Percentiles rank a stretch among this genome's conserved stretches.
Evolutionary conservation across 2,888 invertebrate species (phyloP).

Genomic region (Pristionchus japonicus): DNA sequence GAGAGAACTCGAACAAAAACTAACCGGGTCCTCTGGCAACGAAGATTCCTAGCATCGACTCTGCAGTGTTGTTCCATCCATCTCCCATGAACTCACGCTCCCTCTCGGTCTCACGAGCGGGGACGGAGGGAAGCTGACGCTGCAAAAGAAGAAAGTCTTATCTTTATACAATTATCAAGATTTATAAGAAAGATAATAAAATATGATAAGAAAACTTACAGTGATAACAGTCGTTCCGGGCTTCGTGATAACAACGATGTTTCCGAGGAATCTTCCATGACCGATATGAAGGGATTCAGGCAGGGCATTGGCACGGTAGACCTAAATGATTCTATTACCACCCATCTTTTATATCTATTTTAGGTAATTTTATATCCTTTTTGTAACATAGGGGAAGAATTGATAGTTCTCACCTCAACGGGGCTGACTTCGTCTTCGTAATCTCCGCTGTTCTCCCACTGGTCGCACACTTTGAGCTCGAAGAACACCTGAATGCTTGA

Average conservation of each 20-base stretch:
- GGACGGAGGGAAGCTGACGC: constrained; percentile 70
- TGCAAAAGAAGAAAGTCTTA: constrained; percentile 52
- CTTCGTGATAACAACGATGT: constrained; percentile 72
- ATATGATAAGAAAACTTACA: constrained; percentile 52
- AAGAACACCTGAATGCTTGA: constrained; percentile 66
- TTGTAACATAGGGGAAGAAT: too few species aligned
- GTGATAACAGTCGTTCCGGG: constrained; percentile 72
- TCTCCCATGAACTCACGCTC: constrained; percentile 65
- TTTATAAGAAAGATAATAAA: background rate
- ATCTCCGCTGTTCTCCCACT: constrained; percentile 73
- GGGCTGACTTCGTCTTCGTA: constrained; percentile 70
- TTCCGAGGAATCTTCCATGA: constrained; percentile 67
- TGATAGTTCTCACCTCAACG: constrained; percentile 54
- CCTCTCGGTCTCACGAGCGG: constrained; percentile 56
- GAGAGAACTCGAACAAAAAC: background rate
- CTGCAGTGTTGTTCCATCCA: constrained; percentile 72
- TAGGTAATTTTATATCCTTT: too few species aligned
- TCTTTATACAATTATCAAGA: background rate
- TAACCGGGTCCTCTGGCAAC: constrained; percentile 73
- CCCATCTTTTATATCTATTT: too few species aligned
- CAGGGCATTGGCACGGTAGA: constrained; percentile 62
- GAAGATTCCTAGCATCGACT: constrained; percentile 72
- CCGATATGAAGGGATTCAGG: constrained; percentile 71
- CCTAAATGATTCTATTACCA: too few species aligned
- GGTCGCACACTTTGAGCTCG: constrained; percentile 73